Percentiles rank a stretch among this genome's conserved stretches.
Evolutionary conservation across 1,140 invertebrate genomes (phyloP).

Genomic region (Micrasema minimum): DNA sequence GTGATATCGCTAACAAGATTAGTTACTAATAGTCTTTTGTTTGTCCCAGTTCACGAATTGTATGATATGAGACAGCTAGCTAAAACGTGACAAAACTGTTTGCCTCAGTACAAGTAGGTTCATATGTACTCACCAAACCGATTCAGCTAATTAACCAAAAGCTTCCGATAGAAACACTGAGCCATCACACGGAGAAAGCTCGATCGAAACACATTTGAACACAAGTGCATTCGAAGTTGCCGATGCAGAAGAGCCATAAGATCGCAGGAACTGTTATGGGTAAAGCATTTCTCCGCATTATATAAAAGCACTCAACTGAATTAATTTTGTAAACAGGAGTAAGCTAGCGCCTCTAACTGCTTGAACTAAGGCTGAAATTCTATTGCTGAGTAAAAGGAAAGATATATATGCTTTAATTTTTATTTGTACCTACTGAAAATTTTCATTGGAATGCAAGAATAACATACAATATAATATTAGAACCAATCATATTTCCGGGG

Average conservation of each 20-base stretch:
- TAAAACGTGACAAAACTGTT: slow-evolving; percentile 8
- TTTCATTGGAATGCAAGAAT: too few relatives aligned
- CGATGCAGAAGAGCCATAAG: slow-evolving; percentile 6
- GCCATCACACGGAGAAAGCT: slow-evolving; percentile 8
- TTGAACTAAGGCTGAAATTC: slow-evolving; percentile 7
- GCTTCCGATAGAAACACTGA: slow-evolving; percentile 26
- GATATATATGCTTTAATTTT: too few relatives aligned
- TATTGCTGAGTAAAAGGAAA: slow-evolving; percentile 13
- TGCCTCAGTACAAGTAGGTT: not conserved
- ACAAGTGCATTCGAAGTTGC: not conserved
- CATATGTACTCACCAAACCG: not conserved
- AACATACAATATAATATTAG: too few relatives aligned
- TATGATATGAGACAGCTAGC: not conserved
- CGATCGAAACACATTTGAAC: slow-evolving; percentile 5
- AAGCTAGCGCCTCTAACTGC: not conserved
- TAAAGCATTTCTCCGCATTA: slow-evolving; percentile 17
- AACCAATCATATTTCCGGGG: too few relatives aligned
- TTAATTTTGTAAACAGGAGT: slow-evolving; percentile 39
- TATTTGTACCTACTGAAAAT: too few relatives aligned
- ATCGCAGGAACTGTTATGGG: not conserved
- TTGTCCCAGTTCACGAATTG: not conserved
- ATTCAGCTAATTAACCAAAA: slow-evolving; percentile 23
- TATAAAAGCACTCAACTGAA: slow-evolving; percentile 31
- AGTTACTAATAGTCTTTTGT: not conserved
- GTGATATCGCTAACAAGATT: not conserved